Base-by-base conservation (phyloP, 2,113 vertebrate genomes). In the Elachura formosa region DNA sequence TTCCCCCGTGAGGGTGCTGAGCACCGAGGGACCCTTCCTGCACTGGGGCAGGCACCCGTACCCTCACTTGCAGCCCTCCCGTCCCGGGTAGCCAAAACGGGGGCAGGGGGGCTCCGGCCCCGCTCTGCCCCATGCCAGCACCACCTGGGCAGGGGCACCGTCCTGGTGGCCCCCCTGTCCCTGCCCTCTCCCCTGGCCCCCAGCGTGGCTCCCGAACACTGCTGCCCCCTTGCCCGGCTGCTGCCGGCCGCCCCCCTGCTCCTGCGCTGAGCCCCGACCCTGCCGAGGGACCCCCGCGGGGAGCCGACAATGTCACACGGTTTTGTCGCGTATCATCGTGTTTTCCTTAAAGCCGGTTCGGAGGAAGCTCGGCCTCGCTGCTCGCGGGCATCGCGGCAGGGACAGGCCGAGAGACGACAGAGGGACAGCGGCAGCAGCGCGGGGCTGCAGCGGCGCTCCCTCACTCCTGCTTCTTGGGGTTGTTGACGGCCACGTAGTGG, bases 401-500 rank as follows among this genome's bases (percentile, higher is more conserved):
- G n/a, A n/a, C n/a, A n/a, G n/a, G n/a, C n/a, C n/a, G n/a, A n/a
- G n/a, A n/a, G n/a, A n/a, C n/a, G n/a, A n/a, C n/a, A n/a, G n/a
- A n/a, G n/a, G 5, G 12, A 16, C 34, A 31, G 29, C 41, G 7
- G 34, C 1, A 6, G 31, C 4, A 34, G 36, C 2, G 33, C 9
- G 12, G 8, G 7, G 40, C 11, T 5, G 11, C n/a, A 9, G 45
- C 58, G 13, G 59, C 28, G 17, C 5, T 66, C 69, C 41, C 68
- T 98, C 96, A 99, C 71, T 99, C 99, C 87, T 98, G 98, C 92
- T 99, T 99, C 98, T 99, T 99, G 90, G 99, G 99, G 91, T 99
- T 99, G 97, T 99, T 99, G 81, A 99, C 99, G 21, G 99, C 99
- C 94, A 99, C 99, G 28, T 99, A 99, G 97, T 99, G 99, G 93